Base-by-base conservation (phyloP, 2,888 invertebrate species). In the Eubasilissa splendida region DNA sequence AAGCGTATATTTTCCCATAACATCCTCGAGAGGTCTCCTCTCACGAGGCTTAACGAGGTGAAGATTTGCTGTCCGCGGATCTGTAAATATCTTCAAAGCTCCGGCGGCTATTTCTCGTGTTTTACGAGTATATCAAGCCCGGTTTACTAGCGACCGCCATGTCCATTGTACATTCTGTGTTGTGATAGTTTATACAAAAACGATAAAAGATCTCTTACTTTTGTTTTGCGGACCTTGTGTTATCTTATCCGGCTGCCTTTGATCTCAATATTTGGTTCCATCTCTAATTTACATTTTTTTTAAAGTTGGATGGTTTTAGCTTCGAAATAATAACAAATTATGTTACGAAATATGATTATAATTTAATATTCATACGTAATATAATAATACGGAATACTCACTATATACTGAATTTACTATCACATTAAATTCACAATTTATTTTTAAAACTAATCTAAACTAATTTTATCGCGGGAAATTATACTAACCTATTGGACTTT, bases 41-140 rank as follows among this genome's bases (percentile, higher is more conserved):
- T 66, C 50, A 42, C 9, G 66, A n/a, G 58, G 54, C 22, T 65
- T 76, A 63, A 76, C 65, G 76, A 66, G 22, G 53, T 76, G 76
- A 65, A 52, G 56, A 68, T 77, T 77, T 66, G 63, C 63, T 76
- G 76, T 66, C 76, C 76, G 60, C 52, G 76, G 60, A 53, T 12
- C 76, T 66, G 60, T n/a, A 76, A 76, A 76, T 76, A 76, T n/a
- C 76, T 76, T 76, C 76, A 68, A 76, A 66, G 76, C 50, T 63
- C 52, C 50, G 22, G 42, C 31, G 53, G 76, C 22, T 42, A 76
- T 65, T 76, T 53, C 50, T 54, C 54, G 22, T 54, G 56, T 76
- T 76, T 76, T 76, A 76, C 66, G 76, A 76, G 66, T 54, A 54
- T 53, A 76, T 65, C 76, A 66, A 76, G 31, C 74, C 2, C 31